Base-by-base conservation (phyloP, 2,888 invertebrate species). In the Agrilus cyanescens region DNA sequence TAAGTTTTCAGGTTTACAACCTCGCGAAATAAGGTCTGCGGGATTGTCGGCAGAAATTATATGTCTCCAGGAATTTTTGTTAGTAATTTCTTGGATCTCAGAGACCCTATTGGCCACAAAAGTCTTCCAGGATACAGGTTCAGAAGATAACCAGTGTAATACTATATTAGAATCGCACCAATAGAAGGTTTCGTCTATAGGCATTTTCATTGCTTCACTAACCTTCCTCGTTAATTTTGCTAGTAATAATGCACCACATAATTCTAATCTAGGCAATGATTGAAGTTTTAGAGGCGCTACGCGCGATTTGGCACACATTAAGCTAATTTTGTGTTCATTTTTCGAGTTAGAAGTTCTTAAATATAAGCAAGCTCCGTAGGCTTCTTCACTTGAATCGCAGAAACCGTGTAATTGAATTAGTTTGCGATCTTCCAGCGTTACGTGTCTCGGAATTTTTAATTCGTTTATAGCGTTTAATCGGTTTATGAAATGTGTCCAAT, bases 361-460 rank as follows among this genome's bases (percentile, higher is more conserved):
- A 41, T 56, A 57, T 6, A 56, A 43, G 25, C 50, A 50, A 5
- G 49, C 51, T 1, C 53, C 54, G 36, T 55, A 55, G 0, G 52
- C 51, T 25, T 35, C 38, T 38, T 48, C 41, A 3, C 44, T 46
- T 14, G 49, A 45, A 34, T 54, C 51, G 25, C 45, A 41, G 42
- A 55, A 54, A 7, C 53, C 50, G 34, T 51, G 46, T 10, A 53
- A 25, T 39, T 50, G 43, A 15, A 44, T 34, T 4, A 15, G 5
- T 12, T 33, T 29, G 7, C 29, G 38, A 32, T 32, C 10, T 15
- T 32, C 20, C 35, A 31, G 38, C 13, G 45, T 6, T 6, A 43
- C 40, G 6, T 44, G 37, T 29, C 48, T 38, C 2, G 44, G 35
- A 33, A 54, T 43, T 18, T 14, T 15, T 46, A 45, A 16, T 52